Evolutionary conservation across 2,113 vertebrate genomes (phyloP).

Genomic region (Mormyrus iriodes): DNA sequence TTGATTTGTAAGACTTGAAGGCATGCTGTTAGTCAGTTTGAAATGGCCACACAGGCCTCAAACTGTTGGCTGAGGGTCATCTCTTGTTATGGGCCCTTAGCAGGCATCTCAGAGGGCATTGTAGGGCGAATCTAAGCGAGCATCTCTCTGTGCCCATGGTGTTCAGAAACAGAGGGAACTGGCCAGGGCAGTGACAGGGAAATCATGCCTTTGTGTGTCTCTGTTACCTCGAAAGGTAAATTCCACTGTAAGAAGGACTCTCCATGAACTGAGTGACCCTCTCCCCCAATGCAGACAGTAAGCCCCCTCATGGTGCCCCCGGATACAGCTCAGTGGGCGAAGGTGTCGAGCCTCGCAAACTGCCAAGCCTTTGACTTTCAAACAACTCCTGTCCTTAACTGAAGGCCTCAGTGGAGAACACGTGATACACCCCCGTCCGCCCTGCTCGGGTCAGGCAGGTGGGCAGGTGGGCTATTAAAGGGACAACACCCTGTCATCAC

Average conservation of each 20-base stretch:
- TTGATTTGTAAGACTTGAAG: too few relatives aligned
- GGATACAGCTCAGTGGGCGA: not conserved
- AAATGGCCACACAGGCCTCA: not conserved
- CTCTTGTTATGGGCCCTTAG: too few relatives aligned
- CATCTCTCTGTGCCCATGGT: conserved; percentile 11
- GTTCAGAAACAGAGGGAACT: conserved; percentile 19
- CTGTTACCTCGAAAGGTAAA: not conserved
- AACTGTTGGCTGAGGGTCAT: not conserved
- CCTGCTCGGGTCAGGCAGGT: conserved; percentile 27
- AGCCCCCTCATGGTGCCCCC: not conserved
- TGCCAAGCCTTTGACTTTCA: conserved; percentile 40
- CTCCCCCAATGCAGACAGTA: not conserved
- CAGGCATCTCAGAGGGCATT: not conserved
- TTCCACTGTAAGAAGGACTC: not conserved
- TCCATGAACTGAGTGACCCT: not conserved
- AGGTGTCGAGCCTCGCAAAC: not conserved
- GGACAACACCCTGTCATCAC: conserved; percentile 12
- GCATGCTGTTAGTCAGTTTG: too few relatives aligned
- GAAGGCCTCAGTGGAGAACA: not conserved
- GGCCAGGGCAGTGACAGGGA: not conserved
- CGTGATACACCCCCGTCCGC: not conserved
- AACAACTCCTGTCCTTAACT: conserved; percentile 38
- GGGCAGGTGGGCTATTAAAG: conserved; percentile 33
- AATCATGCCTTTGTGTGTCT: not conserved
- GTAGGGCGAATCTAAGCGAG: not conserved